These are phyloP conservation scores for Leptothorax acervorum DNA, from an alignment of 2,888 invertebrate species.

Conservation along the genomic window DNA sequence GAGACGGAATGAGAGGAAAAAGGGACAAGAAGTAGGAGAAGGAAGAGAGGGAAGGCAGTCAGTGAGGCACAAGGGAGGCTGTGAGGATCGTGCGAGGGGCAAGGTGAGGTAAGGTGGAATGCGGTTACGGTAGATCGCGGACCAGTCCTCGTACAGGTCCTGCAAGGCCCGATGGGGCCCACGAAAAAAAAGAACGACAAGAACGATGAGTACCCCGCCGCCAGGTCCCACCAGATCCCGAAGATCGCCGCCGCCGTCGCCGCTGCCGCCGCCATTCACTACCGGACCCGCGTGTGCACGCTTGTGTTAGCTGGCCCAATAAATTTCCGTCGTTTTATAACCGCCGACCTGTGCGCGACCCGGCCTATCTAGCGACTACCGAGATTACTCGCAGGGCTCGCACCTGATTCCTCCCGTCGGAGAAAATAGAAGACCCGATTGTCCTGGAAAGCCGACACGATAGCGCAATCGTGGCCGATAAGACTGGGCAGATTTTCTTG, in stretches of 20 bases:
- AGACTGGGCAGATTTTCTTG: background rate
- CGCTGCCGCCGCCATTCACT: constrained; percentile 69
- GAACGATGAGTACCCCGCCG: constrained; percentile 63
- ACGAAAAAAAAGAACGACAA: constrained; percentile 73
- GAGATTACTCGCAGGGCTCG: constrained; percentile 43
- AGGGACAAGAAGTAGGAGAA: constrained; percentile 14
- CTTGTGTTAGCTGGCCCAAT: constrained; percentile 62
- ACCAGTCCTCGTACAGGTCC: constrained; percentile 76
- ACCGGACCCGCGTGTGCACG: constrained; percentile 50
- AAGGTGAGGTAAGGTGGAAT: constrained; percentile 78
- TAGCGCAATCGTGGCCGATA: constrained; percentile 24
- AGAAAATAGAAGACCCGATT: constrained; percentile 10
- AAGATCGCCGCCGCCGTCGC: constrained; percentile 46
- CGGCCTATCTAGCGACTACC: constrained; percentile 44
- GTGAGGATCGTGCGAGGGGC: constrained; percentile 61
- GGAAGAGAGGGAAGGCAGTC: constrained; percentile 47
- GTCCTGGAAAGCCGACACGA: background rate
- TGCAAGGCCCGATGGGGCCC: constrained; percentile 71
- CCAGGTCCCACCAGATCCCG: constrained; percentile 44
- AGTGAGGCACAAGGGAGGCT: constrained; percentile 52
- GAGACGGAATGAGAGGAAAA: constrained; percentile 56
- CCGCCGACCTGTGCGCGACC: constrained; percentile 29
- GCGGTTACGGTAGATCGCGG: constrained; percentile 83
- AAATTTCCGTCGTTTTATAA: constrained; percentile 73
- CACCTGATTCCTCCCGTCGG: constrained; percentile 27